These are phyloP conservation scores for Rhagologus leucostigma DNA, from an alignment of 2,113 vertebrate genomes.

Conservation along the genomic window DNA sequence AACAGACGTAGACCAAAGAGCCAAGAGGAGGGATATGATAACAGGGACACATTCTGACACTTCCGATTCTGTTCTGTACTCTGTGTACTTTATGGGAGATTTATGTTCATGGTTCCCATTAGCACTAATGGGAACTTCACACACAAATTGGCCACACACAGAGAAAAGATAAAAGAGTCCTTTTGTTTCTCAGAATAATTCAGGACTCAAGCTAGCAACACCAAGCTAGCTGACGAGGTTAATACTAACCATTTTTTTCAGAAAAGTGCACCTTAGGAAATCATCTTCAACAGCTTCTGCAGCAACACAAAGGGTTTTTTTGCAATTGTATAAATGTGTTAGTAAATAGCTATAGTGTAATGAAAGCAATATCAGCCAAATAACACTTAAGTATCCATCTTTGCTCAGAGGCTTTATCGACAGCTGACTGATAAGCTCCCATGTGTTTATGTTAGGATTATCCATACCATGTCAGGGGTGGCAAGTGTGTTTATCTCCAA, in stretches of 20 bases:
- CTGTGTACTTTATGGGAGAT: slow-evolving; percentile 20
- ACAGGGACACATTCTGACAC: background rate
- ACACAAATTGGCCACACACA: background rate
- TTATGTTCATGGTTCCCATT: slow-evolving; percentile 19
- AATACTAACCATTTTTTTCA: background rate
- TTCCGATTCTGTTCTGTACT: background rate
- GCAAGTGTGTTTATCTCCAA: background rate
- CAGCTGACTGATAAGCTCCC: background rate
- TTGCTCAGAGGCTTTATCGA: background rate
- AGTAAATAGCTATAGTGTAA: background rate
- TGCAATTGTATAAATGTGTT: background rate
- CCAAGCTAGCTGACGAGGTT: background rate
- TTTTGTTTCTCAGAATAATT: background rate
- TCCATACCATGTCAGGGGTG: background rate
- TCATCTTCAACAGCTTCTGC: background rate
- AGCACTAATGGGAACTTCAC: background rate
- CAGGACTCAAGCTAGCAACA: background rate
- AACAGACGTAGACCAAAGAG: background rate
- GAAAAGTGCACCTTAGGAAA: background rate
- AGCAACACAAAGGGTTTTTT: background rate
- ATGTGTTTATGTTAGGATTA: background rate
- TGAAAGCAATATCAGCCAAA: background rate
- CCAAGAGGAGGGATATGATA: background rate
- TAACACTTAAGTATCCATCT: background rate
- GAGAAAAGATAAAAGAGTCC: background rate